Percentiles rank a stretch among this genome's conserved stretches.
phyloP scores from a whole-genome alignment of 1,140 invertebrate genomes.

The Temnothorax nylanderi region DNA sequence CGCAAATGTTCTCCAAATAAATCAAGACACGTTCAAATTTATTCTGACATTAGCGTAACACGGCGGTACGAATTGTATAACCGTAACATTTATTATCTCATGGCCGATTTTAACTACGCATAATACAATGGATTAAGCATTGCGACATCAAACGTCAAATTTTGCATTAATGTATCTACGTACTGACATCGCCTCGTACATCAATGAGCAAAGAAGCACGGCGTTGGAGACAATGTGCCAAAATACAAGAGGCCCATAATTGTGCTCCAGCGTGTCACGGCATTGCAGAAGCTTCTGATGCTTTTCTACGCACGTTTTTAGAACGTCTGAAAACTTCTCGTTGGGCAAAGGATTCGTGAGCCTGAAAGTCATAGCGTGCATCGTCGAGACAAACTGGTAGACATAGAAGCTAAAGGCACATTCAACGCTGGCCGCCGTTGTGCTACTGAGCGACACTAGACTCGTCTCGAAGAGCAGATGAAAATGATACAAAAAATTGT shows the following conservation, averaged over 20 bases:
- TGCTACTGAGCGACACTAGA: fast-evolving
- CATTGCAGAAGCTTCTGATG: background rate
- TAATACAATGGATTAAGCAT: background rate
- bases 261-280: background rate
- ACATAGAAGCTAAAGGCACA: background rate
- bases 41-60: background rate
- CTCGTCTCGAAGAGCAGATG: background rate
- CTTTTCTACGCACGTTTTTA: background rate
- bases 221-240: background rate
- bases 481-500: background rate
- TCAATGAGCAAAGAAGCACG: background rate
- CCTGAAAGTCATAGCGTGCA: background rate
- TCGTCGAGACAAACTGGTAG: background rate
- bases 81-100: background rate
- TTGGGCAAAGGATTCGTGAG: background rate
- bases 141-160: background rate
- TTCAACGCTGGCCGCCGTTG: background rate
- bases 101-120: background rate
- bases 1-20: background rate
- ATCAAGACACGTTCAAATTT: background rate
- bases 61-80: background rate
- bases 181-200: background rate
- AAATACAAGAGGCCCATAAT: background rate
- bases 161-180: background rate
- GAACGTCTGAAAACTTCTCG: background rate